Evolutionary conservation across 2,113 vertebrate species (phyloP).

Genomic region (Leucoraja erinaceus): DNA sequence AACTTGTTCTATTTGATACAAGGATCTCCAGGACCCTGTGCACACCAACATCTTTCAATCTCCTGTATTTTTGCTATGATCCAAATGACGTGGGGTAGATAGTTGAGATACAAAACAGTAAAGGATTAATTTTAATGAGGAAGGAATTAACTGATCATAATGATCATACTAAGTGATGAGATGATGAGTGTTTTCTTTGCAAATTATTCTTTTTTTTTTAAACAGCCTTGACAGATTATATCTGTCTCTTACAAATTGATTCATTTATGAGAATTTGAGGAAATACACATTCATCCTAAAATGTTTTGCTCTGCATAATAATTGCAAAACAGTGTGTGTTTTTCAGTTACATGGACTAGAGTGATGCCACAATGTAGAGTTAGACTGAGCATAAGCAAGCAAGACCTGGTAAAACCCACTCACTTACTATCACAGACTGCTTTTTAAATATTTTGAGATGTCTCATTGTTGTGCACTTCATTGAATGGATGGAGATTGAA

Average conservation of each 20-base stretch:
- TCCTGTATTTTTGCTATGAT: too few relatives aligned
- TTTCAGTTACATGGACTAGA: background rate
- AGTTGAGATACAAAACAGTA: background rate
- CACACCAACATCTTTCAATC: too few relatives aligned
- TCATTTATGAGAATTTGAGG: background rate
- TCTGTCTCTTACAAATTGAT: background rate
- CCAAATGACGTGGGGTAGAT: background rate
- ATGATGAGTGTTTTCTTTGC: background rate
- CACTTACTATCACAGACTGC: background rate
- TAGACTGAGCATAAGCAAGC: background rate
- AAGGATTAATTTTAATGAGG: background rate
- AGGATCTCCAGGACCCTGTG: too few relatives aligned
- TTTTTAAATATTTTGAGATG: background rate
- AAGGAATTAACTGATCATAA: background rate
- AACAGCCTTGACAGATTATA: background rate
- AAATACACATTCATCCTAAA: background rate
- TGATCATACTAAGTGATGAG: background rate
- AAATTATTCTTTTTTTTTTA: background rate
- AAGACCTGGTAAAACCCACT: background rate
- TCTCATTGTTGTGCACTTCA: background rate
- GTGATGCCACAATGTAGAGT: background rate
- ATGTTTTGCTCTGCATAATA: background rate
- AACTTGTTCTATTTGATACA: too few relatives aligned
- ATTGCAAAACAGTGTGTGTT: background rate
- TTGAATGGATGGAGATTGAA: background rate